Conservation (phyloP, 2,797 vertebrate genomes). For the Sebastes matsubarae region DNA sequence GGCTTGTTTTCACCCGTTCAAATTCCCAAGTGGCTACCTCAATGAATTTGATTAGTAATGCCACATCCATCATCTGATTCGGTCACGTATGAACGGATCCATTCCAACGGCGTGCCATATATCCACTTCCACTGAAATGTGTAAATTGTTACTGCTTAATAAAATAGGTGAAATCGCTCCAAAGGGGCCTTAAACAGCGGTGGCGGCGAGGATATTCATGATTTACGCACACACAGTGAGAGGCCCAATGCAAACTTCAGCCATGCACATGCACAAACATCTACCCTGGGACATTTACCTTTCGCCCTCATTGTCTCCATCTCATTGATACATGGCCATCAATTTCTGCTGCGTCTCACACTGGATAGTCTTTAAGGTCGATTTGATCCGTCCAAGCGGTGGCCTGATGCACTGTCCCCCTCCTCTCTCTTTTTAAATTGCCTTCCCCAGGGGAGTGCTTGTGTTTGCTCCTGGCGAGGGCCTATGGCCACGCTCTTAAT, state of each 20-base stretch:
- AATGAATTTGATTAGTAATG: constrained; percentile 73
- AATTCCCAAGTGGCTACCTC: constrained; percentile 61
- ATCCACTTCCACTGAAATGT: constrained; percentile 66
- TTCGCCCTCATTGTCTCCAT: constrained; percentile 74
- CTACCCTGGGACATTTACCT: constrained; percentile 73
- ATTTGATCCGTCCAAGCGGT: constrained; percentile 66
- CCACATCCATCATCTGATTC: constrained; percentile 71
- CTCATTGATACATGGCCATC: constrained; percentile 77
- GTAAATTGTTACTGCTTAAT: constrained; percentile 77
- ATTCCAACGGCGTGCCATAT: constrained; percentile 35
- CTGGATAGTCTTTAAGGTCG: constrained; percentile 73
- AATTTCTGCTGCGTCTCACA: constrained; percentile 70
- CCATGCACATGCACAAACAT: constrained; percentile 68
- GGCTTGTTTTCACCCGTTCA: constrained; percentile 21
- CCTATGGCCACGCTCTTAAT: constrained; percentile 69
- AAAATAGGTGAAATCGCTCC: constrained; percentile 73
- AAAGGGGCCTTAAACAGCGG: constrained; percentile 65
- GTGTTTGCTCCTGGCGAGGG: constrained; percentile 67
- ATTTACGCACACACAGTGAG: constrained; percentile 71
- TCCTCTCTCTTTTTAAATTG: constrained; percentile 65
- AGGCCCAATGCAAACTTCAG: constrained; percentile 62
- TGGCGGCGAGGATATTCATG: constrained; percentile 58
- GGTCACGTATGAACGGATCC: constrained; percentile 52
- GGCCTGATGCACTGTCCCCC: constrained; percentile 52
- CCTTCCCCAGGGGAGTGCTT: constrained; percentile 78